phyloP scores from a whole-genome alignment of 2,113 vertebrate genomes.

The Pitta sordida region DNA sequence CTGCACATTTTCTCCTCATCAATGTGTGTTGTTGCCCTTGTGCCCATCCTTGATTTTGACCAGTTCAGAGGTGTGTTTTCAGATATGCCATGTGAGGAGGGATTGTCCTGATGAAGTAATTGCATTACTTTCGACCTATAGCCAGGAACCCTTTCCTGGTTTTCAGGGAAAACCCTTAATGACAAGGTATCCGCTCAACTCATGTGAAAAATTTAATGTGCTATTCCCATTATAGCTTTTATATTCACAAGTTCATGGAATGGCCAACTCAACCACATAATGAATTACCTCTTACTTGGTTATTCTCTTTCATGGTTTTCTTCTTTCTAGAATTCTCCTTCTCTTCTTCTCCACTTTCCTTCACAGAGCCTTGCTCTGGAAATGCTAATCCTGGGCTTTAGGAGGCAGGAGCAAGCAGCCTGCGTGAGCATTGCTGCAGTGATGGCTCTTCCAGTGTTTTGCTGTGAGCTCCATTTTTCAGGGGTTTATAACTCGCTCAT shows the following conservation, averaged over 20 bases:
- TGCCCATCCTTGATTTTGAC: not conserved
- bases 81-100: not conserved
- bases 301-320: not conserved
- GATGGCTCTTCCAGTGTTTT: conserved; percentile 14
- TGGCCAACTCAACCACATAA: not conserved
- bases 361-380: not conserved
- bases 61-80: not conserved
- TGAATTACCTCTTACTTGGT: not conserved
- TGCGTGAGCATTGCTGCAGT: not conserved
- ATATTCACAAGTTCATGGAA: not conserved
- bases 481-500: conserved; percentile 61
- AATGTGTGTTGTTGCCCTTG: not conserved
- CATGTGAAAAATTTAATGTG: not conserved
- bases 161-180: not conserved
- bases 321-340: not conserved
- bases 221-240: not conserved
- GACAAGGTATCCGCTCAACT: not conserved
- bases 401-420: not conserved
- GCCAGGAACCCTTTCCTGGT: not conserved
- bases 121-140: not conserved
- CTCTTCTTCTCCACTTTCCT: not conserved
- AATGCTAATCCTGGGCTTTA: not conserved
- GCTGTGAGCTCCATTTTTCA: conserved; percentile 44
- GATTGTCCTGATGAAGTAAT: not conserved
- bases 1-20: not conserved